These are phyloP conservation scores for Mormyrus lacerda DNA, from an alignment of 2,113 vertebrate species.

Conservation along the genomic window DNA sequence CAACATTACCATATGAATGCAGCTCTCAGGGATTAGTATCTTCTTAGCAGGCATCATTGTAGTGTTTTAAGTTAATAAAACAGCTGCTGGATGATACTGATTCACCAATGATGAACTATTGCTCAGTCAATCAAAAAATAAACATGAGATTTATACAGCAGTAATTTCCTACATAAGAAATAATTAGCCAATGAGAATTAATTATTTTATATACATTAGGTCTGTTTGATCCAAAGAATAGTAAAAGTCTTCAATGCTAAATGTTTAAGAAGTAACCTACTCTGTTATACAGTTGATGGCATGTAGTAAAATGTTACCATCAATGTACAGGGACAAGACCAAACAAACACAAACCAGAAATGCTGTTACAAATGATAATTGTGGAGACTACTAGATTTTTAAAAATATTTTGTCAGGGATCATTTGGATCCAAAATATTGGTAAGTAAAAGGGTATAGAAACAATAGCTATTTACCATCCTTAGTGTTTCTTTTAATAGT, in stretches of 20 bases:
- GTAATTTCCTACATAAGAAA: background rate
- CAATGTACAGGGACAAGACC: background rate
- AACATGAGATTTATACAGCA: background rate
- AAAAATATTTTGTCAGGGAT: background rate
- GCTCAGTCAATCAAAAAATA: background rate
- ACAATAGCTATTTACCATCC: conserved; percentile 48
- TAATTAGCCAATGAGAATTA: background rate
- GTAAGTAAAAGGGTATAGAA: conserved; percentile 37
- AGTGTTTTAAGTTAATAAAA: background rate
- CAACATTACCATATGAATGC: background rate
- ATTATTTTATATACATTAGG: background rate
- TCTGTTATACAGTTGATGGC: background rate
- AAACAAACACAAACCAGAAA: background rate
- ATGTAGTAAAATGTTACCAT: background rate
- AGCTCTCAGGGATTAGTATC: background rate
- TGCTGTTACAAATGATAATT: background rate
- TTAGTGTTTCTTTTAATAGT: conserved; percentile 41
- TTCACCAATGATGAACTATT: background rate
- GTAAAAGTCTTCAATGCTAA: background rate
- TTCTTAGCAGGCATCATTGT: background rate
- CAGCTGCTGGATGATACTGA: background rate
- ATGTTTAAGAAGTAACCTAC: background rate
- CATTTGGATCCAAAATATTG: conserved; percentile 11
- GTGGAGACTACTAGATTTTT: background rate
- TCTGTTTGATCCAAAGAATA: background rate